Evolutionary conservation across 92 coral and sea anemone genomes (phyloP).

Genomic region (Heteractis magnifica): DNA sequence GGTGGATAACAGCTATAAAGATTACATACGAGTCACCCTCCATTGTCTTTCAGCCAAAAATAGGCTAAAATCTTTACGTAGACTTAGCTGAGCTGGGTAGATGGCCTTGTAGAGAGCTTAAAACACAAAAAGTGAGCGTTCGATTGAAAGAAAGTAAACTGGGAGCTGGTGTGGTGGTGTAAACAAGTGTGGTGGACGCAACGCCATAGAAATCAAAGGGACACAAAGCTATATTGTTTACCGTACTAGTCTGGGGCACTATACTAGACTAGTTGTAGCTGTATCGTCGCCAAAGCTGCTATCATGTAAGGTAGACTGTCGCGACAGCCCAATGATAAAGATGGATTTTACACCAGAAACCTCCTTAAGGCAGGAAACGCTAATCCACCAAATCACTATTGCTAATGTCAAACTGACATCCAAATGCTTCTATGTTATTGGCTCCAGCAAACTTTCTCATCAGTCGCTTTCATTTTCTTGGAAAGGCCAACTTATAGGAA

Average conservation of each 20-base stretch:
- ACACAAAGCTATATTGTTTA: conserved; percentile 1
- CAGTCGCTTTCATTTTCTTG: conserved; percentile 9
- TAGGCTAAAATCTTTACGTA: not conserved
- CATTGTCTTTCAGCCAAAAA: conserved; percentile 5
- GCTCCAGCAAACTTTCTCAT: conserved; percentile 22
- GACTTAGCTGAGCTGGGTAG: not conserved
- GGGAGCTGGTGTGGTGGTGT: not conserved
- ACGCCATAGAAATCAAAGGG: not conserved
- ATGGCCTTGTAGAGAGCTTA: not conserved
- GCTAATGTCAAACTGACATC: conserved; percentile 30
- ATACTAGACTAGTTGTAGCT: conserved; percentile 13
- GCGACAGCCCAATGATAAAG: conserved; percentile 34
- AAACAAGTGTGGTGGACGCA: not conserved
- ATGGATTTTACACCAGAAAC: conserved; percentile 29
- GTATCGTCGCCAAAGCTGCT: conserved; percentile 24
- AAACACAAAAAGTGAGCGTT: not conserved
- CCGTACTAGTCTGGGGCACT: conserved; percentile 4
- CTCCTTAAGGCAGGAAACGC: conserved; percentile 45
- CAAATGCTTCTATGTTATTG: conserved; percentile 19
- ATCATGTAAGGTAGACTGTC: conserved; percentile 30
- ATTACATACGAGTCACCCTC: conserved; percentile 9
- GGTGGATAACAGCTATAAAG: conserved; percentile 15
- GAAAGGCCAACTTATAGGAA: conserved; percentile 18
- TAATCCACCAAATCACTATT: conserved; percentile 32
- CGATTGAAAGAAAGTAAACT: too few species aligned